phyloP scores from a whole-genome alignment of 2,888 invertebrate genomes.

The Mactromeris polynyma region DNA sequence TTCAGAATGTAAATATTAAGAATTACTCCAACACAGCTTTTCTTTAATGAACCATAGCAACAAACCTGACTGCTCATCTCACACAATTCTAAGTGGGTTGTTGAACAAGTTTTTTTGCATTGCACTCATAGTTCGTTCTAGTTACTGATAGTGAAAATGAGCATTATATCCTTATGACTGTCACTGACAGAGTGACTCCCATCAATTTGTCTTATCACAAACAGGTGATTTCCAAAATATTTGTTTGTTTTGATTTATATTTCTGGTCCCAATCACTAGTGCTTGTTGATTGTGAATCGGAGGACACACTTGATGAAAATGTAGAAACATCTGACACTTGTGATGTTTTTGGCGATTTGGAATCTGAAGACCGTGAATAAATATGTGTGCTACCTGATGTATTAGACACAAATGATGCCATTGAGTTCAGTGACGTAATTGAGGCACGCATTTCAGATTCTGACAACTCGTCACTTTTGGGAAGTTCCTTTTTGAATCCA shows the following conservation, averaged over 20 bases:
- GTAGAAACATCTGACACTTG: slow-evolving; percentile 34
- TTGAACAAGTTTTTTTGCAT: too few species aligned
- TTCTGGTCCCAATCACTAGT: slow-evolving; percentile 40
- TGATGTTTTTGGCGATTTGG: slow-evolving; percentile 37
- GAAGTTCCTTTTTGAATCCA: slow-evolving; percentile 78
- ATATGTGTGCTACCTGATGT: slow-evolving; percentile 8
- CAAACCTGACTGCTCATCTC: too few species aligned
- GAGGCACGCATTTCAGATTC: slow-evolving; percentile 44
- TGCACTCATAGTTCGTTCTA: too few species aligned
- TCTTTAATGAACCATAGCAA: too few species aligned
- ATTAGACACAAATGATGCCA: slow-evolving; percentile 44
- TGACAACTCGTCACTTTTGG: slow-evolving; percentile 61
- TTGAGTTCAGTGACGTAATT: slow-evolving; percentile 49
- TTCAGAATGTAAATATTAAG: too few species aligned
- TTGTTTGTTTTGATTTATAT: slow-evolving; percentile 62
- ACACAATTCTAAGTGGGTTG: too few species aligned
- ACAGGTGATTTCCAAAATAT: slow-evolving; percentile 65
- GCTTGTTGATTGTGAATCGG: background rate
- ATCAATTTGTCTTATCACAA: slow-evolving; percentile 60
- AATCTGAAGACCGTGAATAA: background rate
- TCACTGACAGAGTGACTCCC: too few species aligned
- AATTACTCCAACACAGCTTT: too few species aligned
- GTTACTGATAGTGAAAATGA: too few species aligned
- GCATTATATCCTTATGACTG: too few species aligned
- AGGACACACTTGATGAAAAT: background rate